A percentile compares a stretch with the other conserved stretches of the same genome.
phyloP scores from a whole-genome alignment of 1,140 invertebrate genomes.

The Colletes gigas region DNA sequence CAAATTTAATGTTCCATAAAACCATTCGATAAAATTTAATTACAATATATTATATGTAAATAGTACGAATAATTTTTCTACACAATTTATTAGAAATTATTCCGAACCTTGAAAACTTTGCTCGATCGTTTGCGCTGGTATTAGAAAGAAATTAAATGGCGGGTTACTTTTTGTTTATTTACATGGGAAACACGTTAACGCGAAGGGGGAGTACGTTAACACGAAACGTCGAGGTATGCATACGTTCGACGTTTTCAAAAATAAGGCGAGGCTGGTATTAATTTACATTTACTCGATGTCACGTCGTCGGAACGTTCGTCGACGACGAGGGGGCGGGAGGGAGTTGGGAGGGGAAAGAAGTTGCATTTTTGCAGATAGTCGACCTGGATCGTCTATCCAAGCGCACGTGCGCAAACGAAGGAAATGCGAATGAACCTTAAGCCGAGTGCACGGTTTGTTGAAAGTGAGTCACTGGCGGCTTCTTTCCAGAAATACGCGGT shows the following conservation, averaged over 20 bases:
- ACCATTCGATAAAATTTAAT: no score
- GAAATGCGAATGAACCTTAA: constrained; percentile 34
- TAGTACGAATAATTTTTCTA: no score
- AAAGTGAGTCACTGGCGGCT: constrained; percentile 35
- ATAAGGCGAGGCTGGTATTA: not conserved
- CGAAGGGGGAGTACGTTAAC: not conserved
- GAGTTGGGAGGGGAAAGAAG: not conserved
- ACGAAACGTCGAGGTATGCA: constrained; percentile 1
- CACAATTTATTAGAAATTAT: no score
- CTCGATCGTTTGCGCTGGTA: no score
- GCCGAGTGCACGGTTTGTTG: not conserved
- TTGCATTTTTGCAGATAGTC: constrained; percentile 6
- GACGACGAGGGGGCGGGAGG: not conserved
- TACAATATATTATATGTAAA: no score
- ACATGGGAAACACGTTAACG: no score
- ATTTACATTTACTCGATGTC: constrained; percentile 1
- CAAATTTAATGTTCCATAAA: no score
- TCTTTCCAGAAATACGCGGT: constrained; percentile 35
- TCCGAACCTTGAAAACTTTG: no score
- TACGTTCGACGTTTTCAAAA: not conserved
- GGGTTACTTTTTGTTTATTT: no score
- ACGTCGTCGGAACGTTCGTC: not conserved
- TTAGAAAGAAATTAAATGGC: no score
- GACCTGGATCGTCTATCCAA: constrained; percentile 12
- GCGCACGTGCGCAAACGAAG: constrained; percentile 20